These are phyloP conservation scores for Pangasianodon hypophthalmus DNA, from an alignment of 2,113 vertebrate genomes.

Conservation along the genomic window DNA sequence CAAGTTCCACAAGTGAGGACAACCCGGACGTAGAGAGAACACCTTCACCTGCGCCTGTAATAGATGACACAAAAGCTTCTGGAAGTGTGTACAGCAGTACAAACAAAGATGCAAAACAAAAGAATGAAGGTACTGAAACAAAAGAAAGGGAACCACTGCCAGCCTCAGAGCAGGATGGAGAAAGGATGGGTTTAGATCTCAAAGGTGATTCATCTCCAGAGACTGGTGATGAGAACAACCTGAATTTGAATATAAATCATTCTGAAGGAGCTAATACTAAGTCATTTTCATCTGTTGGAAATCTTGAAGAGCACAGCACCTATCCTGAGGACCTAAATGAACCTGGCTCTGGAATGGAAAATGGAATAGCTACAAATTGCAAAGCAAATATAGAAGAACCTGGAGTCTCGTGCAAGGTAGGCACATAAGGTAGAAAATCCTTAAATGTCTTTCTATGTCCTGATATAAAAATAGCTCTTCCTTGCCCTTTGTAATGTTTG, in stretches of 20 bases:
- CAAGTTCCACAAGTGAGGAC: conserved; percentile 12
- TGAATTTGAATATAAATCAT: neutral
- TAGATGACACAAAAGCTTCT: neutral
- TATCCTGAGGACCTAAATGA: neutral
- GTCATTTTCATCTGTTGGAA: neutral
- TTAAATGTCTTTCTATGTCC: neutral
- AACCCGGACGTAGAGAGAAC: neutral
- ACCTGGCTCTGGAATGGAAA: neutral
- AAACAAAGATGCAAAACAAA: conserved; percentile 49
- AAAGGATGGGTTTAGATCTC: neutral
- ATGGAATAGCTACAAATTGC: neutral
- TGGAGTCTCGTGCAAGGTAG: conserved; percentile 27
- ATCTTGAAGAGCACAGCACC: neutral
- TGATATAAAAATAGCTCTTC: neutral
- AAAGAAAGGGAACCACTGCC: conserved; percentile 10
- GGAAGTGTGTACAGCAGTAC: neutral
- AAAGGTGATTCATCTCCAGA: conserved; percentile 5
- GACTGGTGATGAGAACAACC: neutral
- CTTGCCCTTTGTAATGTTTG: neutral
- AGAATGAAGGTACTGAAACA: conserved; percentile 35
- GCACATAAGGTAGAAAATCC: neutral
- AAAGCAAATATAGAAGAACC: conserved; percentile 9
- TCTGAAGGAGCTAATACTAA: neutral
- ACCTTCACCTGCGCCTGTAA: neutral
- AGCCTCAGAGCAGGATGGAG: conserved; percentile 40